These are phyloP conservation scores for Hermodice carunculata DNA, from an alignment of 2,888 invertebrate species.

Conservation along the genomic window DNA sequence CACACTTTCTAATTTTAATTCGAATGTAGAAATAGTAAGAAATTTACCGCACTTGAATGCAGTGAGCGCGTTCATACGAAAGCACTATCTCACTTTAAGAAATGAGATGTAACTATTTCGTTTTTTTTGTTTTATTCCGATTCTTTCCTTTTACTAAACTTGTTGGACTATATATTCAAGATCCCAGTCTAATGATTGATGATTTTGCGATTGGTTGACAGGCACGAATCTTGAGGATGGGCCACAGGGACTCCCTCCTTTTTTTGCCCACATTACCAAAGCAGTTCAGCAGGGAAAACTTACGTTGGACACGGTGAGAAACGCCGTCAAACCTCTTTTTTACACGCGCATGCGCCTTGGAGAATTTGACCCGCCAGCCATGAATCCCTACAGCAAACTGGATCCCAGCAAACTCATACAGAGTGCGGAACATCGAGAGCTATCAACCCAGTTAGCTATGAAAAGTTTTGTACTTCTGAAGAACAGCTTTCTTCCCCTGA, in stretches of 20 bases:
- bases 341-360: constrained; percentile 45
- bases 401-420: constrained; percentile 40
- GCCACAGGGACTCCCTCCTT: background rate
- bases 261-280: constrained; percentile 18
- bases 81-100: too few relatives aligned
- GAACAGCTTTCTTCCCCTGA: constrained; percentile 40
- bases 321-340: constrained; percentile 40
- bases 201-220: too few relatives aligned
- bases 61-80: too few relatives aligned
- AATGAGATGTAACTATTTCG: too few relatives aligned
- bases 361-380: constrained; percentile 44
- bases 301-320: constrained; percentile 24
- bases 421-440: constrained; percentile 41
- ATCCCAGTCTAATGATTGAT: too few relatives aligned
- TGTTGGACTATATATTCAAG: too few relatives aligned
- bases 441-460: constrained; percentile 47
- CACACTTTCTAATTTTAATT: too few relatives aligned
- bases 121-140: too few relatives aligned
- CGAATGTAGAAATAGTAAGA: too few relatives aligned
- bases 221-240: constrained; percentile 34
- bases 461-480: constrained; percentile 56
- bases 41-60: too few relatives aligned
- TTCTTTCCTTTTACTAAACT: too few relatives aligned
- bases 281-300: constrained; percentile 10
- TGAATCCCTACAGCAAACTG: constrained; percentile 55